These are phyloP conservation scores for Lepas anatifera DNA, from an alignment of 2,888 invertebrate species.

Conservation along the genomic window DNA sequence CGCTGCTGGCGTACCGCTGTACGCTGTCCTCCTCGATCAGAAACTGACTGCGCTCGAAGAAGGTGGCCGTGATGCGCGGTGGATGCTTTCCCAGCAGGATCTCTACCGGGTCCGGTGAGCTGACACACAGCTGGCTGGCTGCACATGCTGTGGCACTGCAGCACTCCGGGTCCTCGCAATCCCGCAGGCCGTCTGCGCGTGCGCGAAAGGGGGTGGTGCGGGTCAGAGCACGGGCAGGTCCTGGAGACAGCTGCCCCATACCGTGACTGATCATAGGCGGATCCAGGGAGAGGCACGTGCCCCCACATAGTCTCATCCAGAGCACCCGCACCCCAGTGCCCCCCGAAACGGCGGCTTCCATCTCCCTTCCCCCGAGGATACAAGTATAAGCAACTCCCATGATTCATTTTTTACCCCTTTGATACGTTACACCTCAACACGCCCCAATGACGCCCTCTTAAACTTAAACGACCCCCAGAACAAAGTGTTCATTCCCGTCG, in stretches of 20 bases:
- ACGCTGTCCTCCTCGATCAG: slow-evolving; percentile 95
- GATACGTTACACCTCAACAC: too few relatives aligned
- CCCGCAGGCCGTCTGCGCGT: slow-evolving; percentile 76
- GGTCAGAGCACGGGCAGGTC: neutral
- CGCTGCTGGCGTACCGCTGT: slow-evolving; percentile 90
- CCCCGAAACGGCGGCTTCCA: too few relatives aligned
- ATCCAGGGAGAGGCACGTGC: too few relatives aligned
- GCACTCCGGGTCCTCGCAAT: slow-evolving; percentile 98
- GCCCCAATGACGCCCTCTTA: too few relatives aligned
- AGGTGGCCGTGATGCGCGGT: slow-evolving; percentile 91
- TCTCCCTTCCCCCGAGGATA: too few relatives aligned
- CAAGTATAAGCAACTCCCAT: too few relatives aligned
- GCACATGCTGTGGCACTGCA: slow-evolving; percentile 71
- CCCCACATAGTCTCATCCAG: too few relatives aligned
- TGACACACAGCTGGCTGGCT: slow-evolving; percentile 79
- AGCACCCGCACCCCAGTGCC: too few relatives aligned
- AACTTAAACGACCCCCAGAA: too few relatives aligned
- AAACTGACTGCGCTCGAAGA: slow-evolving; percentile 97
- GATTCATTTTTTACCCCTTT: too few relatives aligned
- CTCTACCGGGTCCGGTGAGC: slow-evolving; percentile 80
- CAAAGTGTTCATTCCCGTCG: too few relatives aligned
- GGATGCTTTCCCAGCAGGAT: slow-evolving; percentile 90
- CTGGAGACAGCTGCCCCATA: slow-evolving; percentile 30
- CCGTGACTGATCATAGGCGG: too few relatives aligned
- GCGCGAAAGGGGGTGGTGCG: neutral